These are phyloP conservation scores for Eonycteris spelaea DNA, from an alignment of 2,113 vertebrate genomes.

Conservation along the genomic window DNA sequence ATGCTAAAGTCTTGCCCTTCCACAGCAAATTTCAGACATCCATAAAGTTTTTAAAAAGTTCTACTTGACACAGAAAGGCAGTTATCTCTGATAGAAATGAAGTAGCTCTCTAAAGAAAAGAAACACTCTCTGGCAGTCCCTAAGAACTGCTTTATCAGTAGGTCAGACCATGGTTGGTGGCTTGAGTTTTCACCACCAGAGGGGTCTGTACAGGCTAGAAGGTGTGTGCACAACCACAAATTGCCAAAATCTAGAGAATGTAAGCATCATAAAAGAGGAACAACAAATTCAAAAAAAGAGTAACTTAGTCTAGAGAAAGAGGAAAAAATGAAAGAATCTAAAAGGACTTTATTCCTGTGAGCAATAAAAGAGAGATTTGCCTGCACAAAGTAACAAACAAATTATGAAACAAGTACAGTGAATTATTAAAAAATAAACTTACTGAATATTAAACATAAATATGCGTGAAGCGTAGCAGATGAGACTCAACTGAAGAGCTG, in stretches of 20 bases:
- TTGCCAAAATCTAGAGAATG: not conserved
- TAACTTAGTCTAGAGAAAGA: not conserved
- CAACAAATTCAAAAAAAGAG: not conserved
- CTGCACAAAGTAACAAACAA: not conserved
- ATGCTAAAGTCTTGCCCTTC: not conserved
- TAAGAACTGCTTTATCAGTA: not conserved
- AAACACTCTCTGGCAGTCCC: not conserved
- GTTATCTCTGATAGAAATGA: constrained; percentile 13
- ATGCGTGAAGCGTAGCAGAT: not conserved
- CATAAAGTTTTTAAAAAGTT: constrained; percentile 28
- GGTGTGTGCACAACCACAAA: not conserved
- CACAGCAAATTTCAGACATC: not conserved
- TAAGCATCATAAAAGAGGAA: not conserved
- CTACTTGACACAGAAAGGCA: not conserved
- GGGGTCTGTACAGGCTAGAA: not conserved
- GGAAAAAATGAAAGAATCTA: not conserved
- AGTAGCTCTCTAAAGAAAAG: not conserved
- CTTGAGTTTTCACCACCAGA: not conserved
- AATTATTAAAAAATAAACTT: not conserved
- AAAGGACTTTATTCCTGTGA: not conserved
- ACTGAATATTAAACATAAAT: not conserved
- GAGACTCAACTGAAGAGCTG: not conserved
- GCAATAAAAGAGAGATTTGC: not conserved
- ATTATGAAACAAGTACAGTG: not conserved
- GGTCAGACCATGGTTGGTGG: not conserved